Base-by-base conservation (phyloP, 2,888 invertebrate genomes). In the Drosophila vallismaia region DNA sequence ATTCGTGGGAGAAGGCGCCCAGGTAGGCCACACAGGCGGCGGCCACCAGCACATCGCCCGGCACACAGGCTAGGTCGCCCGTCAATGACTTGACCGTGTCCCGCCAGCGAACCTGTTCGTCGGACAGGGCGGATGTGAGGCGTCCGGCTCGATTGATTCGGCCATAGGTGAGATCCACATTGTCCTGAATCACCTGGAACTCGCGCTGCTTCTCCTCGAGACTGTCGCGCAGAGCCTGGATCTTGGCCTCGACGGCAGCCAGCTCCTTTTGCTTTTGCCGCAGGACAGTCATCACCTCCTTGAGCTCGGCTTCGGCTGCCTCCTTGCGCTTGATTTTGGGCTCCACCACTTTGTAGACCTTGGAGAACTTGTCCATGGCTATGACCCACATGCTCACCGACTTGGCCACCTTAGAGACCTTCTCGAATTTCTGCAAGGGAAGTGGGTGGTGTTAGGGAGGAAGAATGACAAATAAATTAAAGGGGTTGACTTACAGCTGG, bases 311-410 rank as follows among this genome's bases (percentile, higher is more conserved):
- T 78, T 97, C 96, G 0, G 97, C 97, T 68, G 93, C 94, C 87
- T 95, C 94, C 79, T 97, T 94, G 69, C 94, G 94, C 71, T 95
- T 93, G 57, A 96, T 94, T 91, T 98, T 98, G 0, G 98, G 98
- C 88, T 97, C 97, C 1, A 98, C 97, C 6, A 97, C 94, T 89
- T 94, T 94, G 91, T 95, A 97, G 0, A 97, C 95, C 92, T 96
- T 96, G 0, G 97, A 95, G 89, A 98, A 98, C 89, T 95, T 95
- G 83, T 97, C 97, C 75, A 98, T 95, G 0, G 98, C 98, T 88
- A 95, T 94, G 6, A 98, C 97, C 98, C 98, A 98, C 90, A 97
- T 94, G 79, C 97, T 97, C 92, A 98, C 95, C 7, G 97, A 97
- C 78, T 95, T 95, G 88, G 97, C 97, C 0, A 97, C 97, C 94